Evolutionary conservation across 2,888 invertebrate genomes (phyloP), one percentile per base, ranked within the genome.

Genomic region (Alitta virens): DNA sequence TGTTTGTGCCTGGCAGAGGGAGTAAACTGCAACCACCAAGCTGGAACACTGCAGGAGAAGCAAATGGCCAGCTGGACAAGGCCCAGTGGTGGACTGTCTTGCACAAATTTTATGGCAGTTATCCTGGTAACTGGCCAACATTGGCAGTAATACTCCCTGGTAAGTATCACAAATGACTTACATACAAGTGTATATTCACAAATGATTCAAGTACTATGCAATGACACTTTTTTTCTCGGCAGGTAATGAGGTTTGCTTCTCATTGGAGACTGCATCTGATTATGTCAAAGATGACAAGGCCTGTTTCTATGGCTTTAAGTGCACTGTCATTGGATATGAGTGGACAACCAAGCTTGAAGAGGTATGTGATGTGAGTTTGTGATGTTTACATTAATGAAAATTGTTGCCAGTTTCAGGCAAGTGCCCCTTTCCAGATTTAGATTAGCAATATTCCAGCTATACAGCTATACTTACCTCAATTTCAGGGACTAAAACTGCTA

Each of bases 231-330:
- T n/a, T n/a, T n/a, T n/a, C n/a, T n/a, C n/a, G n/a, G n/a, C n/a
- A 85, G 96, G 95, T 21, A 94, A 95, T 80, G 92, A 94, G 84
- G 90, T 97, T 0, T 88, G 95, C 74, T 95, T 98, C 82, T 94
- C 95, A 0, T 80, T 99, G 77, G 97, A 98, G 84, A 96, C 97
- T 0, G 93, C 96, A 0, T 92, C 96, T 0, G 91, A 96, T 80
- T 97, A 96, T 81, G 87, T 94, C 65, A 92, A 92, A 75, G 93
- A 94, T 82, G 94, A 92, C 70, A 89, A 90, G 74, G 88, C 88
- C 0, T 88, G 88, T 75, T 88, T 88, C 65, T 93, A 88, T 79
- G 90, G 91, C 87, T 71, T 96, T 89, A 85, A 92, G 88, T 76
- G 95, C 89, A 65, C 93, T 88, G 82, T 94, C 88, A 81, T 93